Evolutionary conservation across 2,888 invertebrate species (phyloP), one percentile per base, ranked within the genome.

Genomic region (Hirtodrosophila duncani): DNA sequence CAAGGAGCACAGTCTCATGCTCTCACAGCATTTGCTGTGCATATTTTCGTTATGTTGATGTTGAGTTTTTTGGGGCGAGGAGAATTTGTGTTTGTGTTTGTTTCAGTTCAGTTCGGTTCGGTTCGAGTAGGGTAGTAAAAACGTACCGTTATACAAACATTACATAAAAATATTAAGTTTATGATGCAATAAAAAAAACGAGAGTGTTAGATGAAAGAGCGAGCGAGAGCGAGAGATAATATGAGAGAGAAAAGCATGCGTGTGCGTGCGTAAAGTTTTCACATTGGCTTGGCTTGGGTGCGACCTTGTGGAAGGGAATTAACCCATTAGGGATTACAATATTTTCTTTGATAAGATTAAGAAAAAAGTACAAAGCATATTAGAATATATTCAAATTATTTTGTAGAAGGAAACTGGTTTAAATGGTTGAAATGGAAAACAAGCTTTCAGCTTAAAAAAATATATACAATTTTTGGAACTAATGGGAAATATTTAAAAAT

Each of bases 81-180:
- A 11, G 29, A 14, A n/a, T n/a, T n/a, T n/a, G n/a, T n/a, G n/a
- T n/a, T n/a, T n/a, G n/a, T n/a, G n/a, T n/a, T n/a, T n/a, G n/a
- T n/a, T n/a, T n/a, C n/a, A n/a, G n/a, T n/a, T n/a, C n/a, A n/a
- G n/a, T n/a, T n/a, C n/a, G n/a, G n/a, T n/a, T n/a, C n/a, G 14
- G 16, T 3, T 14, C 26, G 44, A 49, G 53, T 43, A 56, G 64
- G 67, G 81, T 61, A 74, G 79, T 74, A 78, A 78, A 74, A 70
- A 59, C 67, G 70, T 70, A 75, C 75, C 63, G 75, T 75, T 81
- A 78, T 81, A 65, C 81, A 75, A 75, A 75, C 75, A 81, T 75
- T 65, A 78, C 81, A 75, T 81, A 75, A 81, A 81, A 75, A 75
- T 75, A 81, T 81, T 75, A 81, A 75, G 81, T 75, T 75, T 75